Conservation (phyloP, 2,113 vertebrate species). For the Porphyrio hochstetteri region DNA sequence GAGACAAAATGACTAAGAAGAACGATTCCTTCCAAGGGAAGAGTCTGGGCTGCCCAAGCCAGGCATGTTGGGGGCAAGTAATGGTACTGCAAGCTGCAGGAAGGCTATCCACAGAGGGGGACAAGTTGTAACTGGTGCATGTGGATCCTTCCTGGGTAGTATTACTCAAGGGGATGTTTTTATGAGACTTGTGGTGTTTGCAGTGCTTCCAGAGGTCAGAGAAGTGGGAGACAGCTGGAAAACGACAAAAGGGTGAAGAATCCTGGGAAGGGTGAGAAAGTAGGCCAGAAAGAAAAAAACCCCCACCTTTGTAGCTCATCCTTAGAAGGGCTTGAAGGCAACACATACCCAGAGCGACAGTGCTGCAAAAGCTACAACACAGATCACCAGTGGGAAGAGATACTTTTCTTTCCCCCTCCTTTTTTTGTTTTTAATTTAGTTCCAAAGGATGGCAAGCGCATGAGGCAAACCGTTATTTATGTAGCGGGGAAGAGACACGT, state of each 20-base stretch:
- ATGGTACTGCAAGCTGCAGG: not conserved
- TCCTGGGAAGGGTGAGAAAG: not conserved
- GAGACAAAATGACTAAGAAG: not conserved
- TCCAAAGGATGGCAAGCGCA: not conserved
- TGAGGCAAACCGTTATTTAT: conserved; percentile 34
- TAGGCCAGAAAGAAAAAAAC: not conserved
- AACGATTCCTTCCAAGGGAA: not conserved
- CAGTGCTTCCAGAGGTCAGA: not conserved
- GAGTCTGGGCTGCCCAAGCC: not conserved
- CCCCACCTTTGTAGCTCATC: not conserved
- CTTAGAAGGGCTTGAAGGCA: not conserved
- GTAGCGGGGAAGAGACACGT: not conserved
- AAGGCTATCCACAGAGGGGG: not conserved
- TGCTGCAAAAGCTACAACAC: not conserved
- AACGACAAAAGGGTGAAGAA: not conserved
- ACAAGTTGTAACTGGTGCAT: not conserved
- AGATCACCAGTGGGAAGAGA: not conserved
- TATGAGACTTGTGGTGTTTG: not conserved
- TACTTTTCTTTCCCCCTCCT: not conserved
- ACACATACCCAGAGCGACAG: not conserved
- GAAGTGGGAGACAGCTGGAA: not conserved
- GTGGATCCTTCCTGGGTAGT: not conserved
- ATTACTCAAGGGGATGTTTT: not conserved
- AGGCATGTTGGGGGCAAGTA: not conserved
- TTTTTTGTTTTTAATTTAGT: not conserved